phyloP scores from a whole-genome alignment of 2,888 invertebrate species.

The Belgica antarctica region DNA sequence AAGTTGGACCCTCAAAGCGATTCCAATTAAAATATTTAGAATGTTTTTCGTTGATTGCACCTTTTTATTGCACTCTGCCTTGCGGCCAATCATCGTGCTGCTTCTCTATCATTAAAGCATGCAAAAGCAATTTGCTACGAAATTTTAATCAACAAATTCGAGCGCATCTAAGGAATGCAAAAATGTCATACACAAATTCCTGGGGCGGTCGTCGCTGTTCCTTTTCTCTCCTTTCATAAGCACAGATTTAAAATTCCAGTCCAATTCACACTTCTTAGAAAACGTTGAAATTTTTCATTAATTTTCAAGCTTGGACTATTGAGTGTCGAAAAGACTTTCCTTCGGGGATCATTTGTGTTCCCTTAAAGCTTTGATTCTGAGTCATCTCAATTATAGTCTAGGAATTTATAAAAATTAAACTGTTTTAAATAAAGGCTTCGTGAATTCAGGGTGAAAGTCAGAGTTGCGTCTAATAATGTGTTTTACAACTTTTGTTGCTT shows the following conservation, averaged over 20 bases:
- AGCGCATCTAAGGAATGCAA: background rate
- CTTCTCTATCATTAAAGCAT: conserved; percentile 10
- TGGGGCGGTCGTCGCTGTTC: background rate
- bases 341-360: background rate
- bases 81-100: background rate
- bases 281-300: background rate
- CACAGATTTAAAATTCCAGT: background rate
- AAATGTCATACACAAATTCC: background rate
- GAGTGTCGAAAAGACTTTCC: conserved; percentile 5
- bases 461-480: too few species aligned
- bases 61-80: background rate
- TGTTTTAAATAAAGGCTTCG: too few species aligned
- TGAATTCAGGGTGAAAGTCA: too few species aligned
- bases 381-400: conserved; percentile 15
- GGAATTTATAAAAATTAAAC: too few species aligned
- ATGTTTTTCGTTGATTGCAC: background rate
- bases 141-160: conserved; percentile 1
- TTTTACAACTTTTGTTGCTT: too few species aligned
- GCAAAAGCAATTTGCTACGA: background rate
- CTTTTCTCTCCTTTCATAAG: background rate
- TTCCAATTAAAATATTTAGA: background rate
- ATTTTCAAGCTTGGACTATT: background rate
- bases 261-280: conserved; percentile 38
- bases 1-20: background rate
- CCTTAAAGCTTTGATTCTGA: background rate